phyloP scores from a whole-genome alignment of 2,797 vertebrate species.

The Ctenopoma kingsleyae region DNA sequence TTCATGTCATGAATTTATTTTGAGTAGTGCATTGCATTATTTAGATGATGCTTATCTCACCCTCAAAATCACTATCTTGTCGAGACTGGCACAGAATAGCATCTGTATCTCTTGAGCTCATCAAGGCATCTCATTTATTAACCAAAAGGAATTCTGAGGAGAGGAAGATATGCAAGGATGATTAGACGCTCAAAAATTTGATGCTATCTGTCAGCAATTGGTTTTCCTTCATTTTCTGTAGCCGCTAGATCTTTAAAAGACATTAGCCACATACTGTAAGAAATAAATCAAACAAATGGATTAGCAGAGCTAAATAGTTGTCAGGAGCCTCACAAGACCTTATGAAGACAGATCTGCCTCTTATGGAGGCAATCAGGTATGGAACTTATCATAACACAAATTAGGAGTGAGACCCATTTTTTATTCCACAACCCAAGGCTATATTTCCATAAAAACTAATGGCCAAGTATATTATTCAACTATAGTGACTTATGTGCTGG shows the following conservation, averaged over 20 bases:
- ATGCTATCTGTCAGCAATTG: slow-evolving; percentile 78
- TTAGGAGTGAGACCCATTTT: slow-evolving; percentile 83
- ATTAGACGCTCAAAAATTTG: slow-evolving; percentile 74
- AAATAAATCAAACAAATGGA: slow-evolving; percentile 86
- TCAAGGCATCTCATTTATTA: slow-evolving; percentile 78
- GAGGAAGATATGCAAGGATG: slow-evolving; percentile 71
- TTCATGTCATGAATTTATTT: slow-evolving; percentile 78
- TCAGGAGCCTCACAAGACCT: slow-evolving; percentile 77
- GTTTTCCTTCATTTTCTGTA: slow-evolving; percentile 76
- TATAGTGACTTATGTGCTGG: slow-evolving; percentile 78
- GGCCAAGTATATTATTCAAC: slow-evolving; percentile 83
- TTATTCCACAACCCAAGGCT: slow-evolving; percentile 82
- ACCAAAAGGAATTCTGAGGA: slow-evolving; percentile 73
- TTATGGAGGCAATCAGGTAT: slow-evolving; percentile 85
- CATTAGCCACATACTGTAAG: slow-evolving; percentile 81
- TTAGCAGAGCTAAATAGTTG: slow-evolving; percentile 83
- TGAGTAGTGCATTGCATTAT: slow-evolving; percentile 73
- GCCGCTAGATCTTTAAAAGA: slow-evolving; percentile 79
- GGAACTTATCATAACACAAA: slow-evolving; percentile 88
- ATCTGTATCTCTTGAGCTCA: slow-evolving; percentile 73
- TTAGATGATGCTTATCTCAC: slow-evolving; percentile 74
- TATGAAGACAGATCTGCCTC: slow-evolving; percentile 84
- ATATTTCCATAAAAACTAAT: slow-evolving; percentile 87
- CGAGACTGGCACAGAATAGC: slow-evolving; percentile 66
- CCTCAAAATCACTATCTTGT: slow-evolving; percentile 72